Percentiles rank a stretch among this genome's conserved stretches.
phyloP scores from a whole-genome alignment of 2,113 vertebrate genomes.

The Bos indicus region DNA sequence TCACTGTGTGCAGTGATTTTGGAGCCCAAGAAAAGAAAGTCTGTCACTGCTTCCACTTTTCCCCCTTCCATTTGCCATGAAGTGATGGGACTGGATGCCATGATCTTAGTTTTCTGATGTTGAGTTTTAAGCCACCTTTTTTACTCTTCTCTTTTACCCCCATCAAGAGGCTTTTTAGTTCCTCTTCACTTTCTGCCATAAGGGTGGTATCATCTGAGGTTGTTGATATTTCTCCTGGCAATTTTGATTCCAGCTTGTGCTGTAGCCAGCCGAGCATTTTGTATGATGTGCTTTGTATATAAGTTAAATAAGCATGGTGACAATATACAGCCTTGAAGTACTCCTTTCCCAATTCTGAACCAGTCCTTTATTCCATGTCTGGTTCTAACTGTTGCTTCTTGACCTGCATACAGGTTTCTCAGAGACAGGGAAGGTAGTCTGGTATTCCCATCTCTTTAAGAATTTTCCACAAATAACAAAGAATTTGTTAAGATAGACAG shows the following conservation, averaged over 20 bases:
- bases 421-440: not conserved
- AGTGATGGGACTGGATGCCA: not conserved
- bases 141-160: not conserved
- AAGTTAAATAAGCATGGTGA: not conserved
- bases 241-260: not conserved
- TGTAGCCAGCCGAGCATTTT: not conserved
- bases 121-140: not conserved
- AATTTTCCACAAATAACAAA: not conserved
- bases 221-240: not conserved
- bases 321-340: not conserved
- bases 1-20: not conserved
- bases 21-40: not conserved
- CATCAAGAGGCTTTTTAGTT: not conserved
- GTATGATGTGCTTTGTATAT: not conserved
- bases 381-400: not conserved
- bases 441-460: not conserved
- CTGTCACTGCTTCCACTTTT: not conserved
- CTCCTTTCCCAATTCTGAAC: not conserved
- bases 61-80: not conserved
- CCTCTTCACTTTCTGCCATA: not conserved
- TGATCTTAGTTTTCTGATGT: not conserved
- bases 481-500: not conserved
- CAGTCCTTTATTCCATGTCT: not conserved
- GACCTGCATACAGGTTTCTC: not conserved
- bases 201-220: not conserved